These are phyloP conservation scores for Ferrisia virgata DNA, from an alignment of 2,888 invertebrate genomes.

Conservation along the genomic window DNA sequence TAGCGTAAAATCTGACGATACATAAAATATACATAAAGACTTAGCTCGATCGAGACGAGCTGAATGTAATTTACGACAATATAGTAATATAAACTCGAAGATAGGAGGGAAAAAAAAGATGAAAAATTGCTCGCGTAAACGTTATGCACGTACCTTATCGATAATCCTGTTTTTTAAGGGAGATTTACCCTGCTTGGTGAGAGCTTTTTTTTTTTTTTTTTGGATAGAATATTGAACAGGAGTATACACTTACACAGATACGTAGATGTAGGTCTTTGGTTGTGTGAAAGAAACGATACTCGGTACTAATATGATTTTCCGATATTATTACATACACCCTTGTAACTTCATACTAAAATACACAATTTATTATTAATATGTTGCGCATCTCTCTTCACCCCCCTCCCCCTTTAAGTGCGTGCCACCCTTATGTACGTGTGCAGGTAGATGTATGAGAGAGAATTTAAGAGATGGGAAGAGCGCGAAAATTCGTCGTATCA, in stretches of 20 bases:
- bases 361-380: slow-evolving; percentile 41
- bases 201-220: background rate
- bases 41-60: background rate
- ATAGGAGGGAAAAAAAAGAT: background rate
- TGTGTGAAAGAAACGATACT: background rate
- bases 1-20: too few relatives aligned
- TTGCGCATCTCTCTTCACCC: background rate
- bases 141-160: background rate
- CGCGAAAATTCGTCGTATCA: too few relatives aligned
- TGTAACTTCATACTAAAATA: slow-evolving; percentile 15
- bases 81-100: background rate
- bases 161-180: background rate
- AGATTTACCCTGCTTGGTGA: background rate
- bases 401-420: background rate
- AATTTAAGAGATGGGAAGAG: too few relatives aligned
- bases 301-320: slow-evolving; percentile 35
- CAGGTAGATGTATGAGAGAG: too few relatives aligned
- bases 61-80: background rate
- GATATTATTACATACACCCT: slow-evolving; percentile 39
- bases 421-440: background rate
- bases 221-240: background rate
- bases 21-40: background rate
- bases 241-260: background rate
- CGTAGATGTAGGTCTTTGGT: background rate
- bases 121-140: background rate